Evolutionary conservation across 2,797 vertebrate genomes (phyloP).

Genomic region (Falco biarmicus): DNA sequence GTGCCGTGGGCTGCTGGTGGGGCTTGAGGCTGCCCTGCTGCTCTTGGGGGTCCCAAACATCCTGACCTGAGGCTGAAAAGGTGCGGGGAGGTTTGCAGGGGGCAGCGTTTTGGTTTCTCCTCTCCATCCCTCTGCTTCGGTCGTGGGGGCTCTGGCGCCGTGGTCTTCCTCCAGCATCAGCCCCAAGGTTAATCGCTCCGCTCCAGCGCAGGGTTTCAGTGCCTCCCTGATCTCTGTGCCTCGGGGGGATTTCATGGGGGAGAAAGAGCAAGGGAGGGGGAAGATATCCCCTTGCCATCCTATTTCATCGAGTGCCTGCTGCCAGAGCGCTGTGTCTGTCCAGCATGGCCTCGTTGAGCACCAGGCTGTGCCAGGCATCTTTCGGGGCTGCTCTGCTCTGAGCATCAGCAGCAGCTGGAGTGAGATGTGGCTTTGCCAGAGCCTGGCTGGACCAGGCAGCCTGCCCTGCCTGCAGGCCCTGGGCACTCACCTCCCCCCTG

Average conservation of each 20-base stretch:
- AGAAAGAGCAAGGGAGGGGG: background rate
- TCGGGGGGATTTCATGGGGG: background rate
- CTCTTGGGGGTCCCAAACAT: background rate
- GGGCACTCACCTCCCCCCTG: rapidly evolving
- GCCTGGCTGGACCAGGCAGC: background rate
- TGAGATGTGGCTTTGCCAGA: rapidly evolving
- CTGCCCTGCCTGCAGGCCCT: background rate
- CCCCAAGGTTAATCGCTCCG: background rate
- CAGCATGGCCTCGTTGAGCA: background rate
- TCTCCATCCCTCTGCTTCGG: rapidly evolving
- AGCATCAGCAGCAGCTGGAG: background rate
- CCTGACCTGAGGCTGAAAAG: rapidly evolving
- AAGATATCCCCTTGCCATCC: background rate
- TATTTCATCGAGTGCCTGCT: background rate
- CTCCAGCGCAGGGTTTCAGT: background rate
- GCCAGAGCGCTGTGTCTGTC: background rate
- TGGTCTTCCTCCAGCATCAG: background rate
- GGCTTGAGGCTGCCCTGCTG: background rate
- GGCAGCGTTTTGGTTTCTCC: rapidly evolving
- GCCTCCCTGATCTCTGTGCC: background rate
- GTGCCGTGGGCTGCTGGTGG: background rate
- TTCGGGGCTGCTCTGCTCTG: background rate
- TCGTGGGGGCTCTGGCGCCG: background rate
- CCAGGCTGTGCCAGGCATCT: background rate
- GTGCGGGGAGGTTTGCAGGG: background rate